A percentile compares a stretch with the other conserved stretches of the same genome.
phyloP scores from a whole-genome alignment of 2,113 vertebrate species.

The Pomatostomus ruficeps region DNA sequence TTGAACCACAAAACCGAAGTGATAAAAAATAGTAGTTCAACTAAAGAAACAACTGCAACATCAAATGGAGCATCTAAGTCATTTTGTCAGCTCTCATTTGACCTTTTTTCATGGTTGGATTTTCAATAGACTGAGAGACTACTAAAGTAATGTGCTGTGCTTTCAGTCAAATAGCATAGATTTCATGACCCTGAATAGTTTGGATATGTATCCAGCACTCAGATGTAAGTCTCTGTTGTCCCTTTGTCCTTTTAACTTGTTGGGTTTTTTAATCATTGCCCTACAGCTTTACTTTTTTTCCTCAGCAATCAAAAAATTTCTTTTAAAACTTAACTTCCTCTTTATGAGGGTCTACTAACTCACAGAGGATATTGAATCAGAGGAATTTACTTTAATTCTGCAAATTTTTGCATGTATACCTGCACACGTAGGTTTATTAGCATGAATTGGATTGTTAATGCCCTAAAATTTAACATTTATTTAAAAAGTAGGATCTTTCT shows the following conservation, averaged over 20 bases:
- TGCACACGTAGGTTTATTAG: not conserved
- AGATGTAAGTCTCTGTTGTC: not conserved
- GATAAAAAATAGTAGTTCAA: not conserved
- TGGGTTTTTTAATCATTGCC: not conserved
- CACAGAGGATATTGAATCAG: not conserved
- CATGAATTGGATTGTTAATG: not conserved
- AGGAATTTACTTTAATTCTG: not conserved
- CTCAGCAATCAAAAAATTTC: not conserved
- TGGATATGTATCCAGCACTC: not conserved
- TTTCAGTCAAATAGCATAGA: not conserved
- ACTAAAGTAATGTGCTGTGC: not conserved
- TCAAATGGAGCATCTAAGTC: not conserved
- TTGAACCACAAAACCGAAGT: not conserved
- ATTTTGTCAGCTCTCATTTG: slow-evolving; percentile 3
- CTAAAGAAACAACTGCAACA: not conserved
- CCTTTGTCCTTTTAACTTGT: not conserved
- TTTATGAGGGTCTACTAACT: not conserved
- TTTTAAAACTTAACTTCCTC: not conserved
- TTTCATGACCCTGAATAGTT: not conserved
- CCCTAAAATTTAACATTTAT: not conserved
- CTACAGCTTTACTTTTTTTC: not conserved
- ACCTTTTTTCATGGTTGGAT: not conserved
- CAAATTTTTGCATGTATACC: not conserved
- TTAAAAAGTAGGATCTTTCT: not conserved
- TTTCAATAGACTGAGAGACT: not conserved